Base-by-base conservation (phyloP, 1,140 invertebrate species). In the Caenorhabditis remanei region DNA sequence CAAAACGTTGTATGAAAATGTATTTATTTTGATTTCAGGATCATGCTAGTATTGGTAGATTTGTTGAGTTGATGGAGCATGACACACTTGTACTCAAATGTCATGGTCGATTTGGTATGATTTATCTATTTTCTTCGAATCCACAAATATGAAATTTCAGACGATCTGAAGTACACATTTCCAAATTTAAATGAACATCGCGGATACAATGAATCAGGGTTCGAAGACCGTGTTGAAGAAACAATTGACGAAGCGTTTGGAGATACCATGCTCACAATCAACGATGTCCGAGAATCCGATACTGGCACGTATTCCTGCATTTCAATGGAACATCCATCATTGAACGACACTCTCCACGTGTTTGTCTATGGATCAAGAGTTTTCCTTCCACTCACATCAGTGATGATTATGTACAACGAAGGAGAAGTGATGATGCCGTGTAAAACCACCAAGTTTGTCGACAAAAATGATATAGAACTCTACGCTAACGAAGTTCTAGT, bases 41-140 rank as follows among this genome's bases (percentile, higher is more conserved):
- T 32, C 71, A 79, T 32, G 71, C 7, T 13, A 79, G 21, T n/a
- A 79, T 79, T 24, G 71, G 71, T 5, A n/a, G n/a, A 50, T 79
- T 79, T 24, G n/a, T 79, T 14, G 71, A 79, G 46, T 41, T 79
- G 21, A 24, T 53, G 13, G 71, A 79, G 9, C 71, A 79, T n/a
- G n/a, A 48, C 43, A 41, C 32, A 2, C 7, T 79, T 32, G 14
- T 79, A 1, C n/a, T 79, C 4, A 79, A 50, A 41, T 79, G 71
- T 19, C 41, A 40, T 24, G 71, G 46, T 19, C 71, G 11, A 6
- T n/a, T n/a, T 50, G 46, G 46, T 71, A 46, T 19, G 40, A 19
- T 1, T 58, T 71, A 8, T 71, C 19, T 32, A 32, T 32, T 43
- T 46, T 50, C 8, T 79, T 24, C 7, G 5, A 14, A 24, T 0